phyloP scores from a whole-genome alignment of 2,888 invertebrate genomes.

The Standfussiana lucernea region DNA sequence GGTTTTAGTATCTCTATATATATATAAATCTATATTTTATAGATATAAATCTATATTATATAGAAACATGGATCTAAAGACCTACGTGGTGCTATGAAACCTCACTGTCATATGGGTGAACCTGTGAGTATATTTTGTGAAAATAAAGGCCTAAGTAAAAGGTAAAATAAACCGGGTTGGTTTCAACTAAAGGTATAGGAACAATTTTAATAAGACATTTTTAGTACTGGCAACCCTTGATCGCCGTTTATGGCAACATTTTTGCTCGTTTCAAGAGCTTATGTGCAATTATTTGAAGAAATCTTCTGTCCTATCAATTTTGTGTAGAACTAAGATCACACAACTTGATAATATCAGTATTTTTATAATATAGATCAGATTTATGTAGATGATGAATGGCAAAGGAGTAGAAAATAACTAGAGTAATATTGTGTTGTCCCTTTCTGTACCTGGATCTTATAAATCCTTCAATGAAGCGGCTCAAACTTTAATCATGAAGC shows the following conservation, averaged over 20 bases:
- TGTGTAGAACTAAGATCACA: slow-evolving; percentile 4
- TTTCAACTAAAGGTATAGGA: background rate
- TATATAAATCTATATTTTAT: background rate
- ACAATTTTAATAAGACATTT: background rate
- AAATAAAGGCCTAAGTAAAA: background rate
- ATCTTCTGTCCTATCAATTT: slow-evolving; percentile 32
- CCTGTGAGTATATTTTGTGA: background rate
- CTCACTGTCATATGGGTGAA: background rate
- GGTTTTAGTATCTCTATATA: too few species aligned
- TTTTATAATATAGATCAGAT: slow-evolving; percentile 48
- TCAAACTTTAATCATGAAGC: slow-evolving; percentile 46
- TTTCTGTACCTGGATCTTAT: slow-evolving; percentile 24
- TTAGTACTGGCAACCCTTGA: slow-evolving; percentile 4
- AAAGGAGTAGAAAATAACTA: slow-evolving; percentile 12
- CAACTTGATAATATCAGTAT: slow-evolving; percentile 43
- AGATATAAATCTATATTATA: background rate
- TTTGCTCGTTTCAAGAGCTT: background rate
- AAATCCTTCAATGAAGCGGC: slow-evolving; percentile 33
- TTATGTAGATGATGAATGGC: slow-evolving; percentile 29
- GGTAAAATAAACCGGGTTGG: background rate
- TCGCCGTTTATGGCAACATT: slow-evolving; percentile 5
- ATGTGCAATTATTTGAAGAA: background rate
- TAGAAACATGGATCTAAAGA: background rate
- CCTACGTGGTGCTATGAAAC: background rate
- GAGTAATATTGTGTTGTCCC: slow-evolving; percentile 47